Conservation (phyloP, 2,888 invertebrate genomes). For the Synergus itoensis region DNA sequence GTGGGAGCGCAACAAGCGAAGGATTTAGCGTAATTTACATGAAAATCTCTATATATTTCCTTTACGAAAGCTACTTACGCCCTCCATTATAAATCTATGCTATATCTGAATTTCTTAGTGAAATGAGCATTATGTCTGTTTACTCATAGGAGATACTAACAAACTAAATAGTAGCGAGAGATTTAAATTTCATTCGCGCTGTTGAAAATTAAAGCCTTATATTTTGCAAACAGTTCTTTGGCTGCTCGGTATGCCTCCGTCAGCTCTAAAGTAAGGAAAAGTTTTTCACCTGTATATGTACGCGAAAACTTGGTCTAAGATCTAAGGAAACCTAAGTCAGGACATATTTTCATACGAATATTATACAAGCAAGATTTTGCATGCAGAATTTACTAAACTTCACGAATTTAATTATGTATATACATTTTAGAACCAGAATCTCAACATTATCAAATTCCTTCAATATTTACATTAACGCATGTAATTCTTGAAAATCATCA, state of each 20-base stretch:
- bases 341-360: neutral
- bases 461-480: too few species aligned
- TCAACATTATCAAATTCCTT: too few species aligned
- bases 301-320: neutral
- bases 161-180: neutral
- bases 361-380: neutral
- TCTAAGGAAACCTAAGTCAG: neutral
- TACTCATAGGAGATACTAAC: neutral
- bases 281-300: neutral
- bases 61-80: neutral
- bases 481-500: too few species aligned
- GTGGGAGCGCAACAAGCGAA: neutral
- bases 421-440: neutral
- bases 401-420: neutral
- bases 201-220: slow-evolving; percentile 6
- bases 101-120: neutral
- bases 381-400: neutral
- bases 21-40: neutral
- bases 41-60: neutral
- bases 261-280: neutral
- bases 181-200: slow-evolving; percentile 19
- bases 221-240: neutral
- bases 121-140: neutral
- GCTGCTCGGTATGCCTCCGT: too few species aligned
- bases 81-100: neutral